Base-by-base conservation (phyloP, 2,797 vertebrate species). In the Hippocampus kuda region DNA sequence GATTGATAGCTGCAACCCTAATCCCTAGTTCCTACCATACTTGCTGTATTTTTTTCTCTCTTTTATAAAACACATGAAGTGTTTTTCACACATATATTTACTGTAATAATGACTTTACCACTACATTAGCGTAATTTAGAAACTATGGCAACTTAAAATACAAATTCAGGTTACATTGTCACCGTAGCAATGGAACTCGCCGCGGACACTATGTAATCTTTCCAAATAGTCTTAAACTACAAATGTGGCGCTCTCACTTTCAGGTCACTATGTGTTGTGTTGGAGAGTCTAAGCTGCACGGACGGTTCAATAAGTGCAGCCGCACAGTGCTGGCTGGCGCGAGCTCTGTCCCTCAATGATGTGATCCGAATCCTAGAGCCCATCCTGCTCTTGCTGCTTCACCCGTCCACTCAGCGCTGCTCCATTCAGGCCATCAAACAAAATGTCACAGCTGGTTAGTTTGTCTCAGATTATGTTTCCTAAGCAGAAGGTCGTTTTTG, bases 201-300 rank as follows among this genome's bases (percentile, higher is more conserved):
- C 4, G 48, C 5, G 18, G 18, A 49, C 11, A 5, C 48, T 6
- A 11, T 46, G 9, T 30, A 48, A 30, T 46, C 12, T 66, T 48
- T 24, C 44, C 65, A 38, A 67, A 11, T 4, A 26, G 49, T 51
- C 24, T 24, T 67, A 59, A 42, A 59, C 44, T 51, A 41, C 2
- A 24, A 53, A 12, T 69, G 10, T 68, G 2, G 16, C 22, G 68
- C 5, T 84, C 1, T 75, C 41, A 75, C 41, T 63, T 27, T 77
- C 88, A 99, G 97, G 89, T 95, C 95, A 64, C 87, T 99, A 76
- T 98, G 98, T 71, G 94, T 99, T 27, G 95, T 99, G 71, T 85
- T 99, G 87, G 94, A 98, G 87, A 95, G 93, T 81, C 90, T 99
- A 73, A 92, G 91, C 78, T 93, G 92, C 72, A 83, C 93, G 0